phyloP scores from a whole-genome alignment of 2,113 vertebrate species.

The Oceanites oceanicus region DNA sequence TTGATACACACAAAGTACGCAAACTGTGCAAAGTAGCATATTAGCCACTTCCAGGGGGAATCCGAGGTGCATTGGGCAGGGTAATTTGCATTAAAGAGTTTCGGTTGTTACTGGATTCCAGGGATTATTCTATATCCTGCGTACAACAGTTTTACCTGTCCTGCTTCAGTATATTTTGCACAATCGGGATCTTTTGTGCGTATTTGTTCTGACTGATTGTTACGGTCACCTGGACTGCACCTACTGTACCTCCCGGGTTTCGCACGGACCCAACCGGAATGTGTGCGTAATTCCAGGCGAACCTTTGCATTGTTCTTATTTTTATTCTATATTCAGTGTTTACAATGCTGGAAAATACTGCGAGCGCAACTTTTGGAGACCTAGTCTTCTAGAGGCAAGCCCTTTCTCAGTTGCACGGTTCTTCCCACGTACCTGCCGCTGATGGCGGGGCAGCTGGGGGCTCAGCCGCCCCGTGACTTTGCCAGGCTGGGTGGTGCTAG shows the following conservation, averaged over 20 bases:
- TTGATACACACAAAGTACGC: background rate
- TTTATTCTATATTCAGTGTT: background rate
- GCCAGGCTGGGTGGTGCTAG: background rate
- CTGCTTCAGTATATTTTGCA: background rate
- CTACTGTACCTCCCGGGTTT: background rate
- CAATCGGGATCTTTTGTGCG: background rate
- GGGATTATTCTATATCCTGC: background rate
- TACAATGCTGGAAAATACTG: background rate
- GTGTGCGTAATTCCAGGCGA: background rate
- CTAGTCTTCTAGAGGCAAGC: background rate
- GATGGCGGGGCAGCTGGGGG: background rate
- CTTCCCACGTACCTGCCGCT: background rate
- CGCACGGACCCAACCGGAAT: background rate
- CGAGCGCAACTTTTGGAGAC: background rate
- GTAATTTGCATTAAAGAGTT: background rate
- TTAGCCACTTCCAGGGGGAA: background rate
- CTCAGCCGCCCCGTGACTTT: background rate
- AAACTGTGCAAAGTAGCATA: background rate
- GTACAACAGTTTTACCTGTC: background rate
- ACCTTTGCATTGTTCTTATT: background rate
- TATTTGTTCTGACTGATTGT: background rate
- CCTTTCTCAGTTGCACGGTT: background rate
- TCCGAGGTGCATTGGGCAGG: background rate
- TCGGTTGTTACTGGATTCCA: background rate
- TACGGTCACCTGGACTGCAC: background rate